Conservation (phyloP, 1,140 invertebrate genomes). For the Frieseomelitta varia region DNA sequence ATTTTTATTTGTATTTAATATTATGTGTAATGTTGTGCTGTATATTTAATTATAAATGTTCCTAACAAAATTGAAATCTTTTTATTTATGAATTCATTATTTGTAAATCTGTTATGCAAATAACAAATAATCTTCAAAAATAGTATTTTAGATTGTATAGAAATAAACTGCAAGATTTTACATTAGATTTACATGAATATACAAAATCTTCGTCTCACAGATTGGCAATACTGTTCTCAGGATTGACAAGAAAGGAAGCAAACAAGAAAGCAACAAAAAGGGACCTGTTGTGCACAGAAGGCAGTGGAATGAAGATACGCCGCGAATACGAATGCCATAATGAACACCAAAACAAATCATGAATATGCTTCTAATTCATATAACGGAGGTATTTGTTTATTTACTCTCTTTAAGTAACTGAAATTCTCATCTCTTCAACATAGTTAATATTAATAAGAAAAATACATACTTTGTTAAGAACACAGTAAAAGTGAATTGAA, state of each 20-base stretch:
- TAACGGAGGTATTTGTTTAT: slow-evolving; percentile 48
- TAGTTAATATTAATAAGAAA: slow-evolving; percentile 4
- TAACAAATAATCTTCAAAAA: background rate
- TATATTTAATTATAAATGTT: background rate
- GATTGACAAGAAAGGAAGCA: slow-evolving; percentile 61
- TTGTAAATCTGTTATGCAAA: background rate
- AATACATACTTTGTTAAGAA: slow-evolving; percentile 15
- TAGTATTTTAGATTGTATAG: background rate
- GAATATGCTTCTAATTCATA: slow-evolving; percentile 60
- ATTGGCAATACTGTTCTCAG: slow-evolving; percentile 54
- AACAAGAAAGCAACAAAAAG: slow-evolving; percentile 58
- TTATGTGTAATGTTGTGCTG: background rate
- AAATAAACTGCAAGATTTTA: background rate
- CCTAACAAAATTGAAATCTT: background rate
- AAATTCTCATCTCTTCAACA: background rate
- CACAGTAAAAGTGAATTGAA: slow-evolving; percentile 60
- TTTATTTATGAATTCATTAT: background rate
- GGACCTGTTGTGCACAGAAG: slow-evolving; percentile 64
- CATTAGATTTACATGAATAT: background rate
- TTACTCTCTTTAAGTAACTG: background rate
- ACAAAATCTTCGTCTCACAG: slow-evolving; percentile 12
- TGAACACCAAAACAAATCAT: slow-evolving; percentile 64
- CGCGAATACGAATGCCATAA: slow-evolving; percentile 60
- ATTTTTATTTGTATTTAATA: background rate
- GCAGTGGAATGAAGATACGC: slow-evolving; percentile 52